Conservation (phyloP, 2,113 vertebrate genomes). For the Brachyhypopomus occidentalis region DNA sequence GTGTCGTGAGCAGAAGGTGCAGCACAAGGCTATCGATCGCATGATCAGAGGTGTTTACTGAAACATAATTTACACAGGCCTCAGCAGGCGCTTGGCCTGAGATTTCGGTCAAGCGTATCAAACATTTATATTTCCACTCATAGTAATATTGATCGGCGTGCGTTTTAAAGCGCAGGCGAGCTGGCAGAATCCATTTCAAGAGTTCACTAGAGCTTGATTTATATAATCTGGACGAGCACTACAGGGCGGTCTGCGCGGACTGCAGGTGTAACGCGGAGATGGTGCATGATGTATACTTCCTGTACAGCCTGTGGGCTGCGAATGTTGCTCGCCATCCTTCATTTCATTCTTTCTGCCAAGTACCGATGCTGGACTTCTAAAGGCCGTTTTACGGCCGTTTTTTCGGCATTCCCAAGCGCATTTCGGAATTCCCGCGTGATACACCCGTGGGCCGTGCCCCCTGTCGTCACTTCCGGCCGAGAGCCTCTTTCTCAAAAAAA, state of each 20-base stretch:
- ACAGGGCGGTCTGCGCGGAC: neutral
- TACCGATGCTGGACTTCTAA: no score
- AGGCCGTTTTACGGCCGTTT: no score
- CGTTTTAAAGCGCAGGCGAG: slow-evolving; percentile 14
- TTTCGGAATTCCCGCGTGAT: no score
- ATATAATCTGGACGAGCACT: neutral
- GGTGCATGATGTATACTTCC: no score
- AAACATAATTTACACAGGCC: neutral
- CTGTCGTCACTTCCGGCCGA: no score
- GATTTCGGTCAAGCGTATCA: slow-evolving; percentile 11
- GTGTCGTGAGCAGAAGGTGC: neutral
- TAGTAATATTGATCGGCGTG: slow-evolving; percentile 12
- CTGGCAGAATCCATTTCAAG: neutral
- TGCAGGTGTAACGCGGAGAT: no score
- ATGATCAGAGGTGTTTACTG: slow-evolving; percentile 21
- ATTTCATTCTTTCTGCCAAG: no score
- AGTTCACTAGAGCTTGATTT: neutral
- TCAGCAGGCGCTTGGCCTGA: neutral
- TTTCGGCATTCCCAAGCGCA: no score
- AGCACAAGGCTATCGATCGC: slow-evolving; percentile 1
- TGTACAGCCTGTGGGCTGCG: no score
- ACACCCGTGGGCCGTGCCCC: no score
- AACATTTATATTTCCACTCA: slow-evolving; percentile 34
- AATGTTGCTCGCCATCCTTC: no score
- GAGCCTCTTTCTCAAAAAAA: no score